Percentiles rank a stretch among this genome's conserved stretches.
Conservation (phyloP, 2,113 vertebrate species). For the Sialia sialis region DNA sequence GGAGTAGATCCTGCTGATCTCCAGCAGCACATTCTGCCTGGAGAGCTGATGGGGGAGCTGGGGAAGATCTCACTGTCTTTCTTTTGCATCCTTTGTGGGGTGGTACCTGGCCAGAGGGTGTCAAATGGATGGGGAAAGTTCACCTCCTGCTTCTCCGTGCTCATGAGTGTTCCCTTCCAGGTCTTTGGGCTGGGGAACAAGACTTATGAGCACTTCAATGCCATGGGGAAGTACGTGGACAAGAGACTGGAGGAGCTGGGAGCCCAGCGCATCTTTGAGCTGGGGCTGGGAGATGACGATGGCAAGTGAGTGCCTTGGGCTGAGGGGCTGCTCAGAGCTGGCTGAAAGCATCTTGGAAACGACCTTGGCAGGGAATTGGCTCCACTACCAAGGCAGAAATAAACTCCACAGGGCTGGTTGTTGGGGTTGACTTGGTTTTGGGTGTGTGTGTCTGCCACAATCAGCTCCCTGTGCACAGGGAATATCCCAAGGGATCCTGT, state of each 20-base stretch:
- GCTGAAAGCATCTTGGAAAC: neutral
- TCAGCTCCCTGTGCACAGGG: neutral
- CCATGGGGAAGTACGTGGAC: conserved; percentile 96
- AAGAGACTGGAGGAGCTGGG: conserved; percentile 90
- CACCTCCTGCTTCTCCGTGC: neutral
- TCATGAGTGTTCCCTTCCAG: conserved; percentile 51
- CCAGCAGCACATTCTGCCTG: neutral
- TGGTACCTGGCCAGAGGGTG: neutral
- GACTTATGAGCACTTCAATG: conserved; percentile 97
- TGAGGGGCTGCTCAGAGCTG: neutral
- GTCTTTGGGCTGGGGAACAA: conserved; percentile 97
- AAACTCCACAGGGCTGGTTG: neutral
- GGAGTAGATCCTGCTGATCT: too few relatives aligned
- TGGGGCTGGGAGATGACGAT: conserved; percentile 92
- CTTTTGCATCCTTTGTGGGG: neutral
- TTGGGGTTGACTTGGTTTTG: neutral
- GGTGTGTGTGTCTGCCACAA: neutral
- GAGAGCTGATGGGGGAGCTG: neutral
- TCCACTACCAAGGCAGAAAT: neutral
- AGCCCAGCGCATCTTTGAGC: conserved; percentile 90
- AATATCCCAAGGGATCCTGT: neutral
- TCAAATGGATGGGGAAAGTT: neutral
- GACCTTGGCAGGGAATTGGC: neutral
- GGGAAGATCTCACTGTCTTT: neutral
- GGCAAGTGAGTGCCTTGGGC: conserved; percentile 84